Conservation (phyloP, 2,797 vertebrate genomes). For the Gobio occitaniae region DNA sequence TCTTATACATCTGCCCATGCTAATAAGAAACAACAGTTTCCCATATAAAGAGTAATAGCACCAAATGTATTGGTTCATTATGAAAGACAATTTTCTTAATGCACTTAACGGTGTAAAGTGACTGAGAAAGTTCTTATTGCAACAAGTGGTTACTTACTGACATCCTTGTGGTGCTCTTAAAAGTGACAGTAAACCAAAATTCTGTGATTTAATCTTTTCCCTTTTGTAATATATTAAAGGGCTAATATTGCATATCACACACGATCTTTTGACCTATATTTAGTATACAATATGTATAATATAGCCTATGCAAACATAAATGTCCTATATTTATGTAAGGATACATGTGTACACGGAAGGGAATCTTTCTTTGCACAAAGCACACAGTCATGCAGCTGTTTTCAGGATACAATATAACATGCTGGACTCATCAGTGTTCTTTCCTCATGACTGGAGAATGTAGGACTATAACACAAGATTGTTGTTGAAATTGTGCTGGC, state of each 20-base stretch:
- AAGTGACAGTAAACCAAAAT: not conserved
- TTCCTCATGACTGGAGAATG: constrained; percentile 33
- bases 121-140: not conserved
- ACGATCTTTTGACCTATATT: not conserved
- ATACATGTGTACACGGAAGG: not conserved
- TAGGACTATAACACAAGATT: constrained; percentile 20
- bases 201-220: not conserved
- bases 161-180: not conserved
- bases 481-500: not conserved
- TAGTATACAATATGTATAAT: not conserved
- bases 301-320: no score
- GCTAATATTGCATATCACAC: not conserved
- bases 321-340: not conserved
- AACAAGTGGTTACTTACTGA: constrained; percentile 2
- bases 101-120: not conserved
- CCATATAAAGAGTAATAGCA: not conserved
- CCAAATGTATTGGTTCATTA: not conserved
- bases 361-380: not conserved
- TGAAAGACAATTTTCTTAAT: not conserved
- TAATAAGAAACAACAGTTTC: not conserved
- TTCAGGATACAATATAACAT: constrained; percentile 35
- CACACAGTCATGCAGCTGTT: constrained; percentile 11
- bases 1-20: not conserved
- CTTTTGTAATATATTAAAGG: not conserved
- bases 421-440: constrained; percentile 21